Base-by-base conservation (phyloP, 2,888 invertebrate species). In the Melanchra persicariae region DNA sequence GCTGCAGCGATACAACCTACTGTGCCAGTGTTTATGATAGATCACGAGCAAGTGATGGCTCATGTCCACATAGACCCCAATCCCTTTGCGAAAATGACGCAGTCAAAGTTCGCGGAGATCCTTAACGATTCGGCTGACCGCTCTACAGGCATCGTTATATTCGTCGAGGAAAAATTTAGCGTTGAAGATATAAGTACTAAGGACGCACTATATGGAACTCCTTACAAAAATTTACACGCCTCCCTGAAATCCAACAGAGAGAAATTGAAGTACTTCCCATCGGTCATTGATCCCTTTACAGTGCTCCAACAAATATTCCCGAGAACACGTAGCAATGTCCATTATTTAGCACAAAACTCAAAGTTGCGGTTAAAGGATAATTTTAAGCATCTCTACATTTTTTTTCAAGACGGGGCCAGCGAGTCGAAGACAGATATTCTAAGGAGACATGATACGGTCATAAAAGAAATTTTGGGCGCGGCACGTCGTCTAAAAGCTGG, bases 11-110 rank as follows among this genome's bases (percentile, higher is more conserved):
- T 40, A 6, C 24, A 83, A 45, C 83, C 88, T 34, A 81, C 86
- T 0, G 40, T 91, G 0, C 94, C 94, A 0, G 90, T 93, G 0
- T 89, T 94, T 12, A 34, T 94, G 17, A 63, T 93, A 6, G 94
- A 94, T 68, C 75, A 86, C 10, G 88, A 87, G 1, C 81, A 76
- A 34, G 74, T 85, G 0, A 75, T 93, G 81, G 61, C 63, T 0
- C 76, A 89, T 17, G 22, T 89, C 3, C 58, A 70, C 0, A 22
- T 84, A 0, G 79, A 85, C 5, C 68, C 89, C 0, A 92, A 93
- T 71, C 94, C 95, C 0, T 93, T 95, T 19, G 30, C 37, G 0
- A 91, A 87, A 79, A 75, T 90, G 1, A 83, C 72, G 24, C 40
- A 85, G 0, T 55, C 79, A 0, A 71, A 77, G 0, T 95, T 95